Base-by-base conservation (phyloP, 2,797 vertebrate species). In the Manis pentadactyla region DNA sequence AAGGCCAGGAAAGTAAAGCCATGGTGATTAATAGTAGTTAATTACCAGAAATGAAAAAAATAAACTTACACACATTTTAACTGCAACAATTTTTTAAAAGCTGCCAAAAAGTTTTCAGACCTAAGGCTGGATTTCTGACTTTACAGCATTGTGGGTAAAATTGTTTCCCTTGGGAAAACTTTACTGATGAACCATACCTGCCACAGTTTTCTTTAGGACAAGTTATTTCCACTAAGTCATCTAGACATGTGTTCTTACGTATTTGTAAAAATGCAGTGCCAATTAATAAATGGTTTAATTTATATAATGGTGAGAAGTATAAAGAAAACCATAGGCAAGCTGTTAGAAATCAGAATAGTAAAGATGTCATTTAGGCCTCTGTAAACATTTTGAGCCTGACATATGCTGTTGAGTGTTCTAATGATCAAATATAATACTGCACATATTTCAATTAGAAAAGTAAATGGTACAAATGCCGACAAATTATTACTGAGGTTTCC, bases 381-480 rank as follows among this genome's bases (percentile, higher is more conserved):
- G 0, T 87, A 68, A 37, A 59, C 81, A 25, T 29, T 73, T 5
- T 19, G 46, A 25, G 29, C 6, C 74, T 87, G 5, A 81, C 71
- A 95, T 53, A 96, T 64, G 34, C 21, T 74, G 55, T 15, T 63
- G 12, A 55, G 25, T 93, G 94, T 85, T 92, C 18, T 7, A 19
- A 66, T 66, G 23, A 66, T 61, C 51, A 87, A 87, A 74, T 68
- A 78, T 51, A 87, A 66, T 34, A 23, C 0, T 71, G 51, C 27
- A 78, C 1, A 94, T 73, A 92, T 42, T 68, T 94, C 87, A 69
- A 90, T 25, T 55, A 82, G 89, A 85, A 73, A 85, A 69, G 39
- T 55, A 84, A 74, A 23, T 0, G 81, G 53, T 53, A 64, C 46
- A 69, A 64, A 71, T 93, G 17, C 27, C 37, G 69, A 25, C 61